Evolutionary conservation across 2,888 invertebrate genomes (phyloP).

Genomic region (Sarcophaga rosellei): DNA sequence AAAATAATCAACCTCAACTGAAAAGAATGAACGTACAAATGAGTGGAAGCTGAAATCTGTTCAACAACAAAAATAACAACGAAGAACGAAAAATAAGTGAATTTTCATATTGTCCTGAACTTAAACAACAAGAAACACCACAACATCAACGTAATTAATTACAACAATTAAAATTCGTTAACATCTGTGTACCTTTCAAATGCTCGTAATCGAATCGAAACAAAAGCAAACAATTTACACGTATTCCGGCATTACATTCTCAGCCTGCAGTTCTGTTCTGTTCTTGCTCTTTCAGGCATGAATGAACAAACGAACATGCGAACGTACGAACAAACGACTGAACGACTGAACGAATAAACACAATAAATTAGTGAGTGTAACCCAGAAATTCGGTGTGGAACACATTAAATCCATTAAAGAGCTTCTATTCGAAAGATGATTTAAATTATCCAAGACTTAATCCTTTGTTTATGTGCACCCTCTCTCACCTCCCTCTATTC

Average conservation of each 20-base stretch:
- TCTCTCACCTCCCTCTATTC: background rate
- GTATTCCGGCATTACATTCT: background rate
- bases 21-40: background rate
- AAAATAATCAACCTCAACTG: conserved; percentile 14
- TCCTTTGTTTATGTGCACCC: background rate
- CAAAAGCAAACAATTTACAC: conserved; percentile 30
- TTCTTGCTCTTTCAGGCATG: background rate
- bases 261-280: background rate
- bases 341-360: background rate
- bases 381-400: background rate
- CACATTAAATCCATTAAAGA: conserved; percentile 34
- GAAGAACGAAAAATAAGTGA: background rate
- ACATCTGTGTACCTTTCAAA: conserved; percentile 54
- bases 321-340: background rate
- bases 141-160: conserved; percentile 48
- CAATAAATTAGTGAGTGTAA: background rate
- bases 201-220: conserved; percentile 49
- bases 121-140: conserved; percentile 7
- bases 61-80: background rate
- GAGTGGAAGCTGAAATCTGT: background rate
- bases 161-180: conserved; percentile 60
- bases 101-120: background rate
- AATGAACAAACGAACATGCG: too few species aligned
- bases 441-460: background rate
- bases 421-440: conserved; percentile 9